phyloP scores from a whole-genome alignment of 2,888 invertebrate genomes.

The Mythimna ferrago region DNA sequence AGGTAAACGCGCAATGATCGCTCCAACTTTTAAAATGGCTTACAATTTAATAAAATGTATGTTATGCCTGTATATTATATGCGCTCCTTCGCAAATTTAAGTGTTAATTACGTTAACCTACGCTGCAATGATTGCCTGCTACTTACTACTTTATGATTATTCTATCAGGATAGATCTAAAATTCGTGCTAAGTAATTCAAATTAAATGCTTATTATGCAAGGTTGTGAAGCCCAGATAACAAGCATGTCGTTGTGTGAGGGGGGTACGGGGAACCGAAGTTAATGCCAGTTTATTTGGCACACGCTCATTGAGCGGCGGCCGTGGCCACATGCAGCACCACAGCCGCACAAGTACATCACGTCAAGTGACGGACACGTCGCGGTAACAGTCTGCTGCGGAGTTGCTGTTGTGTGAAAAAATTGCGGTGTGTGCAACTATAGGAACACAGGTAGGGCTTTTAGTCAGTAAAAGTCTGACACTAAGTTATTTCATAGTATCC shows the following conservation, averaged over 20 bases:
- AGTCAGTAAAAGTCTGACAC: no score
- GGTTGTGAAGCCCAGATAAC: conserved; percentile 26
- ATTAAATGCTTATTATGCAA: conserved; percentile 26
- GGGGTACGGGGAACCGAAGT: conserved; percentile 62
- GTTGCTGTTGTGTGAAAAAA: not conserved
- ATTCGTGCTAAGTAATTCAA: conserved; percentile 14
- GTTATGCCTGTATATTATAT: not conserved
- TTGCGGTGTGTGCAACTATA: not conserved
- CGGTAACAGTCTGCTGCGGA: no score
- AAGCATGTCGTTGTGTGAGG: conserved; percentile 7
- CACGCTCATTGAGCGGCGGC: conserved; percentile 15
- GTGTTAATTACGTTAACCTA: not conserved
- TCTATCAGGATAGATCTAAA: not conserved
- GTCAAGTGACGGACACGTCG: not conserved
- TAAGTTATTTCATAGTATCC: no score
- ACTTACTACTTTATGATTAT: not conserved
- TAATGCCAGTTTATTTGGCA: conserved; percentile 77
- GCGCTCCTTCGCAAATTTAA: not conserved
- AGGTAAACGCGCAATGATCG: conserved; percentile 1
- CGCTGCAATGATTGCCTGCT: not conserved
- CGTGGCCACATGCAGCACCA: no score
- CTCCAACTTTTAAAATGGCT: not conserved
- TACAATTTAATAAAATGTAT: conserved; percentile 1
- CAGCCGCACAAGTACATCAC: conserved; percentile 22
- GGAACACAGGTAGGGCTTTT: no score